Evolutionary conservation across 2,797 vertebrate species (phyloP).

Genomic region (Acridotheres tristis): DNA sequence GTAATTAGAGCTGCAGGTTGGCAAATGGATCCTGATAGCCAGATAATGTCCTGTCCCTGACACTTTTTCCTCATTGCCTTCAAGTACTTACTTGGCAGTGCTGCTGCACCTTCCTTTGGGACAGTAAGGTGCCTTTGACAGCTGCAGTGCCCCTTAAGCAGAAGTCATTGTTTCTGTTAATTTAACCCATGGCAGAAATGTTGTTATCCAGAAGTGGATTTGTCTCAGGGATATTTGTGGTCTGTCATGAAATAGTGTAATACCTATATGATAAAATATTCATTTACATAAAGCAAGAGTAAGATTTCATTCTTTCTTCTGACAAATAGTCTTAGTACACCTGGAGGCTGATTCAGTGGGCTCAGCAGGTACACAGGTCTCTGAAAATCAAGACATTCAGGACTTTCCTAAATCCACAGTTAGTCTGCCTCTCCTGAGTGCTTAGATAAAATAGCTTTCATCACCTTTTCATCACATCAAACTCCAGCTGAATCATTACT

Average conservation of each 20-base stretch:
- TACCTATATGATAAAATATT: background rate
- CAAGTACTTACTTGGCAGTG: background rate
- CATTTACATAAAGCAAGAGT: background rate
- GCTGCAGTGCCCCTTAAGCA: background rate
- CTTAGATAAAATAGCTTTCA: constrained; percentile 37
- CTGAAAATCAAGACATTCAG: background rate
- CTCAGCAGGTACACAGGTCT: background rate
- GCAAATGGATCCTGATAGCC: background rate
- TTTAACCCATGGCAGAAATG: background rate
- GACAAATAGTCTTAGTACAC: background rate
- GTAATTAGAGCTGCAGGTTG: background rate
- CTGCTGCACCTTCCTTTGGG: background rate
- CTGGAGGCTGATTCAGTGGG: background rate
- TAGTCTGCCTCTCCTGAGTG: background rate
- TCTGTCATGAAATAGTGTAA: background rate
- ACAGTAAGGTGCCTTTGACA: background rate
- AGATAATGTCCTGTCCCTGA: background rate
- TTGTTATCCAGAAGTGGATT: background rate
- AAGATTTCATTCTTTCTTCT: background rate
- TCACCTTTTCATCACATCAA: constrained; percentile 39
- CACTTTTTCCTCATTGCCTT: background rate
- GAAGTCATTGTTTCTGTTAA: constrained; percentile 30
- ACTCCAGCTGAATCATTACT: background rate
- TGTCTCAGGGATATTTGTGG: background rate
- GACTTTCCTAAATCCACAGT: background rate